Percentiles rank a stretch among this genome's conserved stretches.
These are phyloP conservation scores for Montipora cactus DNA, from an alignment of 64 coral and sea anemone genomes.

Conservation along the genomic window DNA sequence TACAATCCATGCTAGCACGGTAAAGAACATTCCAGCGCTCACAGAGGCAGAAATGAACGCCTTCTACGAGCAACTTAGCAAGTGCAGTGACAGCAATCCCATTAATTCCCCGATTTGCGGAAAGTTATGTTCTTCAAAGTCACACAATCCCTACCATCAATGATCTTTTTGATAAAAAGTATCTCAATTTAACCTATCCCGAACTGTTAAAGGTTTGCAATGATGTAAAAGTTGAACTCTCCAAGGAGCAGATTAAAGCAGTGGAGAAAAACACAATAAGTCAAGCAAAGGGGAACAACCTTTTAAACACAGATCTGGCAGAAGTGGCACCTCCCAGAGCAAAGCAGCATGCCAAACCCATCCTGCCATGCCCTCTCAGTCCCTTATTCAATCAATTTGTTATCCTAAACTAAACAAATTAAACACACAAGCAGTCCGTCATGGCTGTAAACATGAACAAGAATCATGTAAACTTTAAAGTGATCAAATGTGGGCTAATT, in stretches of 20 bases:
- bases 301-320: no score
- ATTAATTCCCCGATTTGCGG: conserved; percentile 3
- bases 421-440: no score
- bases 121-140: conserved; percentile 49
- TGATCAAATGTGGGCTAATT: not conserved
- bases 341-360: not conserved
- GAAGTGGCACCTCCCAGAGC: no score
- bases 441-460: no score
- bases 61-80: not conserved
- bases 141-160: conserved; percentile 38
- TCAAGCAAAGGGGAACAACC: conserved; percentile 34
- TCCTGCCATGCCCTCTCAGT: not conserved
- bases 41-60: no score
- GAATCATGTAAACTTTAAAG: no score
- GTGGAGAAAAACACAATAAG: conserved; percentile 50
- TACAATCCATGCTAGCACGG: not conserved
- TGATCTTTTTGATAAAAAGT: conserved; percentile 42
- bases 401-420: not conserved
- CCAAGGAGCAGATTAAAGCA: conserved; percentile 59
- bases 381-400: not conserved
- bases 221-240: conserved; percentile 36
- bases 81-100: conserved; percentile 14
- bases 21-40: not conserved
- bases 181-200: conserved; percentile 22
- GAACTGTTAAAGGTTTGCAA: conserved; percentile 62